Evolutionary conservation across 2,888 invertebrate species (phyloP).

Genomic region (Phortica okadai): DNA sequence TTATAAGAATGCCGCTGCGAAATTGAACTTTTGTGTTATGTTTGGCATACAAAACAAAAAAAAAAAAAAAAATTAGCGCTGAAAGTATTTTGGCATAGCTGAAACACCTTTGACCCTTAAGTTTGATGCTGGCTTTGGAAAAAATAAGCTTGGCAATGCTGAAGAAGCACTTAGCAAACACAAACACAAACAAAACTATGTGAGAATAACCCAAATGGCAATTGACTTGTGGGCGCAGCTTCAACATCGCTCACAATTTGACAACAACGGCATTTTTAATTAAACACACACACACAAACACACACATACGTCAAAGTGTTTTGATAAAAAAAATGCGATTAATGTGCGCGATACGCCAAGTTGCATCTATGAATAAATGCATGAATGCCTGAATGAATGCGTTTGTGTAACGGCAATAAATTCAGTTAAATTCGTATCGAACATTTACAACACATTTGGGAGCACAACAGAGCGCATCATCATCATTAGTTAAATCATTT

Average conservation of each 20-base stretch:
- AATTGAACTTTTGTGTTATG: constrained; percentile 21
- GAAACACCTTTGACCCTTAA: constrained; percentile 3
- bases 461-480: neutral
- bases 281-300: neutral
- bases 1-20: constrained; percentile 16
- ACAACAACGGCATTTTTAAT: neutral
- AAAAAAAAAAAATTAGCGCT: neutral
- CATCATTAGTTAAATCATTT: neutral
- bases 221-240: neutral
- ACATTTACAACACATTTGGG: constrained; percentile 2
- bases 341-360: neutral
- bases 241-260: no score
- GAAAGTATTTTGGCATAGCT: constrained; percentile 9
- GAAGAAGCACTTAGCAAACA: neutral
- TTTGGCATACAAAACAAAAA: constrained; percentile 5
- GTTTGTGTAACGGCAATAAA: constrained; percentile 10
- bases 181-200: neutral
- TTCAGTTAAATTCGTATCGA: neutral
- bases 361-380: no score
- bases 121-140: neutral
- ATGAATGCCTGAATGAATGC: neutral
- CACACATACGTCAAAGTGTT: neutral
- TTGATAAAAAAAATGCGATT: neutral
- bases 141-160: neutral
- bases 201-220: neutral